Evolutionary conservation across 2,113 vertebrate genomes (phyloP), one percentile per base, ranked within the genome.

Genomic region (Spilogale gracilis): DNA sequence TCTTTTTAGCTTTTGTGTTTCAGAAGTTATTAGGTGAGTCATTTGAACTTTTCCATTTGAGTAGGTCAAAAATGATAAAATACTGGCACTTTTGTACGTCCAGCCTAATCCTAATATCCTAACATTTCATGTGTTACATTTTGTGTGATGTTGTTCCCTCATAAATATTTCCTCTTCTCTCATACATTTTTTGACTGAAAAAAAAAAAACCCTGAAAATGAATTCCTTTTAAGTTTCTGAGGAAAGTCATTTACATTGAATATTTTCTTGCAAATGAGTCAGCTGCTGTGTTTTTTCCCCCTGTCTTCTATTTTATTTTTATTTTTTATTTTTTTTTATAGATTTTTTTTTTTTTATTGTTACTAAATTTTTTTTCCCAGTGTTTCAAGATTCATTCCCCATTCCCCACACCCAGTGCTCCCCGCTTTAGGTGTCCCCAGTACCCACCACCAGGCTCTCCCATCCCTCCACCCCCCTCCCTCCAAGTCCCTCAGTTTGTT

Each of bases 221-320:
- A 79, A 63, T 38, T 93, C 78, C 17, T 79, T 92, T 52, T 6
- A 89, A 32, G 7, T 94, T 95, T 92, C 23, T n/a, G 13, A n/a
- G n/a, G 21, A 65, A 17, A 90, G 14, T 74, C 3, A 82, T 20
- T 69, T 48, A n/a, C 12, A 96, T 48, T 48, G 43, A 84, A 32
- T 74, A 61, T 81, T 92, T 83, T 21, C 82, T 95, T 94, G 81
- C 20, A 85, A 91, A 96, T 78, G 78, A 86, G 61, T 76, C 63
- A 38, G 32, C 56, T 84, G 14, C 14, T 74, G 3, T 80, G 9
- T 89, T 96, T 94, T 54, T 71, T 38, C 38, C n/a, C n/a, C n/a
- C n/a, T n/a, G n/a, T n/a, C n/a, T n/a, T n/a, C n/a, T n/a, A n/a
- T n/a, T n/a, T n/a, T n/a, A n/a, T n/a, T n/a, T n/a, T n/a, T n/a